Conservation (phyloP, 2,888 invertebrate species). For the Venusia cambrica region DNA sequence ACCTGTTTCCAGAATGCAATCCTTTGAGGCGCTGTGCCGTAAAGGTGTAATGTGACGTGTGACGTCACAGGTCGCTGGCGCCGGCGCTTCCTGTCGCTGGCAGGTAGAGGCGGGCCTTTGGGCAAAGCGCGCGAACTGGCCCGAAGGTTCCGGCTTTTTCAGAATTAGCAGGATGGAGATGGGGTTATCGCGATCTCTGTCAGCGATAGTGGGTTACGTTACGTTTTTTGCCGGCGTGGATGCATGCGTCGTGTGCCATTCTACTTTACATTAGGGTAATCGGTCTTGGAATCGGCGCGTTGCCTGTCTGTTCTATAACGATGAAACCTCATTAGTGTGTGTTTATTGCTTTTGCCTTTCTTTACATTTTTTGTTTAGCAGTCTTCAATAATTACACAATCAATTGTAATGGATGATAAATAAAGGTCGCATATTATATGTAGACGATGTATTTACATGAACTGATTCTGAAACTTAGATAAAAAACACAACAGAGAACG, state of each 20-base stretch:
- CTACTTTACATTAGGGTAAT: constrained; percentile 25
- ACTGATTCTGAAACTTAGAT: too few species aligned
- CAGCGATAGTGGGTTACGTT: constrained; percentile 12
- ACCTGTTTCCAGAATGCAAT: constrained; percentile 19
- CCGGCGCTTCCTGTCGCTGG: constrained; percentile 24
- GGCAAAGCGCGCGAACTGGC: constrained; percentile 8
- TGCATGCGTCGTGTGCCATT: constrained; percentile 11
- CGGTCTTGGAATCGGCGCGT: constrained; percentile 20
- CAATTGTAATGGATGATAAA: too few species aligned
- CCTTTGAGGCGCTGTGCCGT: constrained; percentile 10
- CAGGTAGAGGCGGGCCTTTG: constrained; percentile 11
- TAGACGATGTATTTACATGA: too few species aligned
- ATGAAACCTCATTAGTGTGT: constrained; percentile 22
- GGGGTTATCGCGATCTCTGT: constrained; percentile 17
- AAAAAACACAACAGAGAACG: too few species aligned
- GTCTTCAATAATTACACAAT: too few species aligned
- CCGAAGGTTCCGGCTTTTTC: constrained; percentile 23
- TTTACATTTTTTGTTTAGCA: not conserved
- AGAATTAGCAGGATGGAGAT: constrained; percentile 21
- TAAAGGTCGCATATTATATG: too few species aligned
- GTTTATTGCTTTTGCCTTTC: constrained; percentile 8
- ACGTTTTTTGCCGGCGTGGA: constrained; percentile 1
- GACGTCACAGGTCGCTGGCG: constrained; percentile 26
- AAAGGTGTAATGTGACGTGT: too few species aligned
- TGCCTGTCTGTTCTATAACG: constrained; percentile 12